Base-by-base conservation (phyloP, 2,797 vertebrate genomes). In the Gallinago stenura region DNA sequence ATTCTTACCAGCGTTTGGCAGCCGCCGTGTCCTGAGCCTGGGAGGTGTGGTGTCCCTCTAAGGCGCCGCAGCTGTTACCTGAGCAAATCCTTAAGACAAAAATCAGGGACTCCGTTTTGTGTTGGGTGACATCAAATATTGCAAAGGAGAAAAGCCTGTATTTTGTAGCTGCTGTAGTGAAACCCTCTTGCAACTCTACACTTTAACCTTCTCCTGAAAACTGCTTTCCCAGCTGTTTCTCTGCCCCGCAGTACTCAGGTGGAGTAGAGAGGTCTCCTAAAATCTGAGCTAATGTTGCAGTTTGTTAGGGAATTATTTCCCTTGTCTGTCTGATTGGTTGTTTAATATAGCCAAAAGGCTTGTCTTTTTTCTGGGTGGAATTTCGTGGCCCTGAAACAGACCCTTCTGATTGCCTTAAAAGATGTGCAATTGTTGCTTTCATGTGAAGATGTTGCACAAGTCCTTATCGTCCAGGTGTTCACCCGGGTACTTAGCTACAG, bases 1-100 rank as follows among this genome's bases (percentile, higher is more conserved):
- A 46, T 60, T 84, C 43, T 48, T 68, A 28, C n/a, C 30, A 48
- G 65, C 0, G 0, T 39, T 89, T 62, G 61, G 73, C n/a, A 45
- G 56, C 24, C 0, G 2, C 1, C 0, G 2, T 2, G 4, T 77
- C 37, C 43, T 1, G 7, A 43, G 22, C 19, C 50, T 82, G 58
- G n/a, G 31, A 78, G 28, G 22, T 68, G 57, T 28, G 53, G 19
- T 68, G 25, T 30, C 20, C 37, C 31, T 8, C 37, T 62, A 41
- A n/a, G 35, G 41, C 35, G 56, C 70, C 21, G 45, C 12, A 5
- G 61, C 6, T 72, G 10, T 35, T 80, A 13, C 2, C 9, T 25
- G 51, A 94, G 43, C 25, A 57, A 88, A 80, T 26, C 6, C 39
- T 11, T 53, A 48, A 31, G 7, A 31, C 60, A 60, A 84, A 71